Evolutionary conservation across 2,888 invertebrate genomes (phyloP), one percentile per base, ranked within the genome.

Genomic region (Cryptocephalus primarius): DNA sequence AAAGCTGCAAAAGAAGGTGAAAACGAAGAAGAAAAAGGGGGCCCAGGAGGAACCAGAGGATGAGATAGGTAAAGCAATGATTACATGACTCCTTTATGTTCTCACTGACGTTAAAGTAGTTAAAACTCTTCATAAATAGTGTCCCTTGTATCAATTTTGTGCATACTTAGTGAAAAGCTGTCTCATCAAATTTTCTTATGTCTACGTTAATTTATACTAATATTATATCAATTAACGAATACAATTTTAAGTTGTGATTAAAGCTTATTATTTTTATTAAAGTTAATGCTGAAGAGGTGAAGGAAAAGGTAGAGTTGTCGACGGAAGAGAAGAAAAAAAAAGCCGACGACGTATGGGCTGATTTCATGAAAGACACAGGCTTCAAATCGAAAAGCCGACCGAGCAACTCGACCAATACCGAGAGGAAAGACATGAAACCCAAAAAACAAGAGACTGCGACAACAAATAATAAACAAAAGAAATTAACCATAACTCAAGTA

Each of bases 301-400:
- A 46, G n/a, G 36, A 9, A 4, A 12, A 12, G 3, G 1, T 34
- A 1, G 12, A 43, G 39, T 57, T 59, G 45, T 46, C 56, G 42
- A 77, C 78, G 44, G 82, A 79, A 60, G 79, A 80, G 50, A 75
- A 79, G 54, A 86, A 88, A 62, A 80, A 83, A 57, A 76, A 76
- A 57, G 82, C 82, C 39, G 87, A 88, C 60, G 81, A 83, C 46
- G 68, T 89, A 10, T 89, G 88, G 88, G 85, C 85, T 31, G 83
- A 79, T 67, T 87, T 87, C 62, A 73, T 85, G 60, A 82, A 80
- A 63, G 85, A 84, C 57, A 82, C 84, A 39, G 79, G 74, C 58
- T 68, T 76, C 54, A 71, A 66, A 56, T 57, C 66, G 8, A 65
- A 67, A 52, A 54, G 51, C 39, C 54, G 45, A 41, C 51, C 45